Evolutionary conservation across 2,797 vertebrate genomes (phyloP).

Genomic region (Cercopithecus diana): DNA sequence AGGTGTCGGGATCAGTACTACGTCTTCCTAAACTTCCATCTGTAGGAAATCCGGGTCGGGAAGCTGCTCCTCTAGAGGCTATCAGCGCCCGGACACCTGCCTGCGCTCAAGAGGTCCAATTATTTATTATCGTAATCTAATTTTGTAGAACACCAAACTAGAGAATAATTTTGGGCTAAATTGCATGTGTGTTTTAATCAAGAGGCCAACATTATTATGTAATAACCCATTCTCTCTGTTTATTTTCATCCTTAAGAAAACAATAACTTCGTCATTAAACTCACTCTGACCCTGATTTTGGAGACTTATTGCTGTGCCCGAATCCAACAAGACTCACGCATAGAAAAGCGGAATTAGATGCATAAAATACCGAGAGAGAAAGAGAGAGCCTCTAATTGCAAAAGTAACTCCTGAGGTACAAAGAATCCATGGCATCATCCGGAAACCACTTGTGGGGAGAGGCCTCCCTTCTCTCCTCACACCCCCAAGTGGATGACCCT

Average conservation of each 20-base stretch:
- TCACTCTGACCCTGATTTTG: not conserved
- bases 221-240: conserved; percentile 36
- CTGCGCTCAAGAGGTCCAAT: not conserved
- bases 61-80: not conserved
- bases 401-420: not conserved
- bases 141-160: conserved; percentile 40
- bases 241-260: conserved; percentile 50
- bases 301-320: not conserved
- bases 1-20: not conserved
- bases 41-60: not conserved
- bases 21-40: not conserved
- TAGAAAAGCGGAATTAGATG: not conserved
- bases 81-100: not conserved
- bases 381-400: not conserved
- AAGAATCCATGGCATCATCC: not conserved
- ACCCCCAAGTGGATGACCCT: not conserved
- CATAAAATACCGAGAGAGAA: not conserved
- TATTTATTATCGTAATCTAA: not conserved
- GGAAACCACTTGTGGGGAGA: not conserved
- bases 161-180: conserved; percentile 52
- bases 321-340: not conserved
- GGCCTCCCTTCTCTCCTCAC: no score
- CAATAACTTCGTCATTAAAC: not conserved
- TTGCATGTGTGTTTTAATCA: conserved; percentile 58
- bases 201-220: conserved; percentile 3